Percentiles rank a stretch among this genome's conserved stretches.
phyloP scores from a whole-genome alignment of 2,113 vertebrate genomes.

The Barbus barbus region DNA sequence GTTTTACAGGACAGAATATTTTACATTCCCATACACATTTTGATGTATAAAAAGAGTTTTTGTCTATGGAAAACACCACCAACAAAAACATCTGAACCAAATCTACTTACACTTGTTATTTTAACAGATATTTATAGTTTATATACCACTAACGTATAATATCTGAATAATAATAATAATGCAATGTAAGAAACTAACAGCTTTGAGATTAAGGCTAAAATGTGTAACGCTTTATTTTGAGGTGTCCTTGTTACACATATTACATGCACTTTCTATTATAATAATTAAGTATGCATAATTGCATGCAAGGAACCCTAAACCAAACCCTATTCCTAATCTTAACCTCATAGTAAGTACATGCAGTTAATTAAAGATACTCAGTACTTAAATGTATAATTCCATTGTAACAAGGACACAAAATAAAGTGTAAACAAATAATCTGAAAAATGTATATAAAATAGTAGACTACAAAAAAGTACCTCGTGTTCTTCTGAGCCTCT shows the following conservation, averaged over 20 bases:
- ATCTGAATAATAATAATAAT: not conserved
- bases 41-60: not conserved
- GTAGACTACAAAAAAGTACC: slow-evolving; percentile 55
- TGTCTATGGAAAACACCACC: not conserved
- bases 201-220: not conserved
- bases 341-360: too few species aligned
- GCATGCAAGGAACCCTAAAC: too few species aligned
- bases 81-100: too few species aligned
- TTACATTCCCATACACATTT: not conserved
- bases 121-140: not conserved
- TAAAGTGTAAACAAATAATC: too few species aligned
- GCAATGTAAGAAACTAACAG: not conserved
- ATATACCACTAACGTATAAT: not conserved
- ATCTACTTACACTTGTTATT: not conserved
- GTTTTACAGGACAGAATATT: not conserved
- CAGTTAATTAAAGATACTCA: too few species aligned
- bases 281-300: too few species aligned
- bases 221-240: too few species aligned
- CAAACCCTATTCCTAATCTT: too few species aligned
- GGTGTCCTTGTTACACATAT: too few species aligned
- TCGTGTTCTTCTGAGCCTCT: slow-evolving; percentile 52
- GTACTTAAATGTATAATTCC: too few species aligned
- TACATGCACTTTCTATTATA: too few species aligned
- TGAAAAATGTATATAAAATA: not conserved
- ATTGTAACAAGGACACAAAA: too few species aligned